Evolutionary conservation across 2,797 vertebrate genomes (phyloP), one percentile per base, ranked within the genome.

Genomic region (Sciurus carolinensis): DNA sequence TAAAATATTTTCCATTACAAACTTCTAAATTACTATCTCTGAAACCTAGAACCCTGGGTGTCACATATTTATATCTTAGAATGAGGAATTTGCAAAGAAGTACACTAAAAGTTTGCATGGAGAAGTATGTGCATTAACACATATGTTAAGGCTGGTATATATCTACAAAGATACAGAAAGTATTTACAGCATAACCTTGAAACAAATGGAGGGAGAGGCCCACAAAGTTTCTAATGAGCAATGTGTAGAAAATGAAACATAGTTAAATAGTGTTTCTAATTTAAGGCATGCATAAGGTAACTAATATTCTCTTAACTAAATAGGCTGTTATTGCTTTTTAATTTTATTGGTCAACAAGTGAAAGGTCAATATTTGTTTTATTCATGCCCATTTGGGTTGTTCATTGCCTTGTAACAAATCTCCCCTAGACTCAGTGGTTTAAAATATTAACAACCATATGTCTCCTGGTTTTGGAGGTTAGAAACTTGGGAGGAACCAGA

Each of bases 71-170:
- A 79, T 18, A 64, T 73, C 71, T 85, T 73, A 54, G 92, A 91
- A 77, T 94, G 72, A 90, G 33, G 9, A 87, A 73, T 26, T 87
- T 39, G 54, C 28, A 87, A 94, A 95, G 33, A 86, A 95, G 62
- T 18, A 4, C 17, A 76, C 54, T 52, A 79, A 72, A 36, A 71
- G 6, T 93, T 86, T 89, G 2, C 79, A 64, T 13, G 15, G 36
- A 75, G 24, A 83, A 66, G 13, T 24, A 42, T 14, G 39, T 52
- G 26, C 13, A 69, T 44, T 59, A n/a, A 84, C 92, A 75, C 87
- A 36, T 73, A 11, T 72, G 33, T 62, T 50, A 10, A 57, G 42
- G 24, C 59, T 71, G 83, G 15, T 5, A 44, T 50, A 50, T 50
- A 52, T 83, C 20, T 75, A 39, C n/a, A 81, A 66, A 87, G 59